phyloP scores from a whole-genome alignment of 2,797 vertebrate genomes.

The Poeciliopsis turneri region DNA sequence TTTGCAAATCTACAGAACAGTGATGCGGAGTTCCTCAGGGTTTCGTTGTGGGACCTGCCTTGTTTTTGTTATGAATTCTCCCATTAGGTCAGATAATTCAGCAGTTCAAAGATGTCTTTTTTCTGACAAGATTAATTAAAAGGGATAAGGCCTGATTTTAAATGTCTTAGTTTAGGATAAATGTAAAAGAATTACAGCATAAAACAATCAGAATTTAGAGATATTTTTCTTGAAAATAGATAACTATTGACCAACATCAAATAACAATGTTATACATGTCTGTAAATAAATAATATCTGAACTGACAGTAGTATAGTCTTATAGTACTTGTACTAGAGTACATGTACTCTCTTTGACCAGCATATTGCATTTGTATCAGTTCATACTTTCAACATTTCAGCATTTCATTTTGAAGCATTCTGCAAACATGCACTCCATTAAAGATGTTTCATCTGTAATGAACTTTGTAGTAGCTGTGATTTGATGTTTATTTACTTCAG shows the following conservation, averaged over 20 bases:
- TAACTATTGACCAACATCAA: not conserved
- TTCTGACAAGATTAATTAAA: not conserved
- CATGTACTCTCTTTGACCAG: not conserved
- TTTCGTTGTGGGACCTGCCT: not conserved
- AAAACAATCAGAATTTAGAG: not conserved
- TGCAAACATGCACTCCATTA: not conserved
- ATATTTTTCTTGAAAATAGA: not conserved
- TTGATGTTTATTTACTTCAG: constrained; percentile 4
- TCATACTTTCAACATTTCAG: not conserved
- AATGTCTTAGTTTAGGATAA: not conserved
- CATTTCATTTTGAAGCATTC: not conserved
- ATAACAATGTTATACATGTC: no score
- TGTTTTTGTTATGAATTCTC: not conserved
- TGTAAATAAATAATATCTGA: not conserved
- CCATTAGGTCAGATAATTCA: not conserved
- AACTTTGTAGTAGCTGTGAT: constrained; percentile 18
- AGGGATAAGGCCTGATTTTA: not conserved
- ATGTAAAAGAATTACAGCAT: not conserved
- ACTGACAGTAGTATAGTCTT: not conserved
- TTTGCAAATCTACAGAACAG: not conserved
- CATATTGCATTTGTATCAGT: not conserved
- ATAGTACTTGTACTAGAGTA: not conserved
- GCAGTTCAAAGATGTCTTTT: not conserved
- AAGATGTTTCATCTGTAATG: not conserved
- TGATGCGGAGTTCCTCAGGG: not conserved